A percentile compares a stretch with the other conserved stretches of the same genome.
phyloP scores from a whole-genome alignment of 2,888 invertebrate species.

The Acrocyrtus sp. region DNA sequence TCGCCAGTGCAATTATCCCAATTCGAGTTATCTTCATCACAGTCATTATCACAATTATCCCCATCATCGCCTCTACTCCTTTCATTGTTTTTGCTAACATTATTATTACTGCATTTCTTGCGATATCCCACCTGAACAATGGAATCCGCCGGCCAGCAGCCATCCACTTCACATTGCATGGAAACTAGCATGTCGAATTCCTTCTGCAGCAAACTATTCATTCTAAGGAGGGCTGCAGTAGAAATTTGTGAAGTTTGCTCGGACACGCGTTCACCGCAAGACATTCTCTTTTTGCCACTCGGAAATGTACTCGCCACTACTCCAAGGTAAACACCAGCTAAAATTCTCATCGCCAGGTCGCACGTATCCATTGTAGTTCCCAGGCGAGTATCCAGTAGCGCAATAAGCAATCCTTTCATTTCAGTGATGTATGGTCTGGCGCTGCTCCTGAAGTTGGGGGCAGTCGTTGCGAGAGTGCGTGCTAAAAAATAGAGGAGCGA shows the following conservation, averaged over 20 bases:
- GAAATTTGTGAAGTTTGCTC: not conserved
- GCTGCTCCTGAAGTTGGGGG: not conserved
- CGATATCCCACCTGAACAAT: constrained; percentile 24
- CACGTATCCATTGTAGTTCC: constrained; percentile 29
- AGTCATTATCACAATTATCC: not conserved
- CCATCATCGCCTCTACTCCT: no score
- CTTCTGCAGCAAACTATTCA: constrained; percentile 31
- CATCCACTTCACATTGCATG: constrained; percentile 38
- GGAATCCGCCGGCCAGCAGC: constrained; percentile 52
- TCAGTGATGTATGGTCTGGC: constrained; percentile 20
- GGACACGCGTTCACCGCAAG: not conserved
- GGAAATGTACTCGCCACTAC: constrained; percentile 12
- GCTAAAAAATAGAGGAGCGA: constrained; percentile 51
- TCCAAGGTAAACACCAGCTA: constrained; percentile 45
- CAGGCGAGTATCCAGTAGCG: constrained; percentile 35
- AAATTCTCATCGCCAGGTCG: constrained; percentile 54
- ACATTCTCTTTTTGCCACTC: not conserved
- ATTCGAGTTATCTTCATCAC: constrained; percentile 17
- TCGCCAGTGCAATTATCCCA: not conserved
- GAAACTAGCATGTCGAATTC: constrained; percentile 43
- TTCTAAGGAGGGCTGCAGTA: constrained; percentile 4
- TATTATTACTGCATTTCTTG: not conserved
- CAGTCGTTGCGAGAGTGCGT: constrained; percentile 29
- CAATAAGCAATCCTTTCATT: constrained; percentile 23
- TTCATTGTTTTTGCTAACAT: no score